These are phyloP conservation scores for Penelope pileata DNA, from an alignment of 2,113 vertebrate genomes.

Conservation along the genomic window DNA sequence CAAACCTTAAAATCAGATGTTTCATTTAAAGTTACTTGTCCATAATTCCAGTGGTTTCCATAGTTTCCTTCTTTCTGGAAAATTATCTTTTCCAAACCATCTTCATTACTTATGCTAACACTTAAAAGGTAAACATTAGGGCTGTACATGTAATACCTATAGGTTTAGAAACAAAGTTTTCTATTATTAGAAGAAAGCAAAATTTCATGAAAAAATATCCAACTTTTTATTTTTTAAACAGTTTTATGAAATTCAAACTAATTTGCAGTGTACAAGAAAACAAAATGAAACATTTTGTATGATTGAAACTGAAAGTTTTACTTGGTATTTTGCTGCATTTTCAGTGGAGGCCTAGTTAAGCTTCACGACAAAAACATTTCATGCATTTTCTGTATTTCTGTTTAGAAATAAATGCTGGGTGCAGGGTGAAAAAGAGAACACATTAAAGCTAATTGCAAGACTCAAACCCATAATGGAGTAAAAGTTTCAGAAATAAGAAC, in stretches of 20 bases:
- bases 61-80: conserved; percentile 90
- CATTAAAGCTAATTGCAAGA: not conserved
- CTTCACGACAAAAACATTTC: not conserved
- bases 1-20: conserved; percentile 79
- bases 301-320: not conserved
- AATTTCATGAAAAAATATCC: not conserved
- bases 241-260: not conserved
- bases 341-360: not conserved
- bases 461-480: not conserved
- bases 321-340: not conserved
- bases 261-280: not conserved
- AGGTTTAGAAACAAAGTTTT: not conserved
- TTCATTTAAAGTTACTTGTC: conserved; percentile 86
- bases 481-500: not conserved
- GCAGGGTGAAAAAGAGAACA: not conserved
- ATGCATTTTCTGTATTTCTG: not conserved
- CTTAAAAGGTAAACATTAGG: conserved; percentile 77
- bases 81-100: conserved; percentile 46
- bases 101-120: conserved; percentile 62
- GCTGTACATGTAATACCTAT: conserved; percentile 93
- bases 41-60: conserved; percentile 89
- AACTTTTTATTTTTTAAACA: not conserved
- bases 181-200: not conserved
- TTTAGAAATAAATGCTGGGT: not conserved
- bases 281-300: fast-evolving